These are phyloP conservation scores for Drymodes brunneopygia DNA, from an alignment of 2,113 vertebrate species.

Conservation along the genomic window DNA sequence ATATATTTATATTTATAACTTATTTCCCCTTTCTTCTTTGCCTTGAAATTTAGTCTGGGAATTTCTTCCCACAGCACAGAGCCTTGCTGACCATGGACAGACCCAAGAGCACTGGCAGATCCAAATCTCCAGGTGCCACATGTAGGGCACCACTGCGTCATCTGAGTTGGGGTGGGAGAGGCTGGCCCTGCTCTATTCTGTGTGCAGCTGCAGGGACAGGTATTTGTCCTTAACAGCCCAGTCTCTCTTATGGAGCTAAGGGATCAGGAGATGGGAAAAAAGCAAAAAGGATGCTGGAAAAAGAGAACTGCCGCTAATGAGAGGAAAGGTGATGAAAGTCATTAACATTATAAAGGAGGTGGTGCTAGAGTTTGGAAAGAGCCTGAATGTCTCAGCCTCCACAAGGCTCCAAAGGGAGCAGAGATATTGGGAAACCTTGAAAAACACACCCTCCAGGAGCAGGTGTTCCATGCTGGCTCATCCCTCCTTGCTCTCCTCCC, in stretches of 20 bases:
- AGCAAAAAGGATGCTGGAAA: not conserved
- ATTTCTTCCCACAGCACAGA: not conserved
- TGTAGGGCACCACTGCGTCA: not conserved
- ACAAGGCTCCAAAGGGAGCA: not conserved
- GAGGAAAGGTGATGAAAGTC: not conserved
- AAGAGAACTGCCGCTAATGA: not conserved
- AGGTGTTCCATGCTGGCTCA: not conserved
- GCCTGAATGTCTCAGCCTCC: not conserved
- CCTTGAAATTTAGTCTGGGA: not conserved
- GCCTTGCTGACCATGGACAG: not conserved
- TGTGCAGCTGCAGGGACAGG: not conserved
- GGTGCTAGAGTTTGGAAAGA: not conserved
- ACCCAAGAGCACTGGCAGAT: no score
- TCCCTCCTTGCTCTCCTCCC: accelerated
- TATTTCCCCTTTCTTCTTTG: not conserved
- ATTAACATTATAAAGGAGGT: accelerated
- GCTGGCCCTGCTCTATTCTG: not conserved
- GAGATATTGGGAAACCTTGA: not conserved
- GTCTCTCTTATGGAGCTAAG: not conserved
- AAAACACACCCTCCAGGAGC: not conserved
- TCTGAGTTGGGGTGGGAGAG: accelerated
- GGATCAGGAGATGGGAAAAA: not conserved
- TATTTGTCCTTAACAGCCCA: not conserved
- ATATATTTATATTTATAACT: not conserved
- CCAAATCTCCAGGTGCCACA: not conserved